phyloP scores from a whole-genome alignment of 2,888 invertebrate genomes.

The Eupelmus urozonus region DNA sequence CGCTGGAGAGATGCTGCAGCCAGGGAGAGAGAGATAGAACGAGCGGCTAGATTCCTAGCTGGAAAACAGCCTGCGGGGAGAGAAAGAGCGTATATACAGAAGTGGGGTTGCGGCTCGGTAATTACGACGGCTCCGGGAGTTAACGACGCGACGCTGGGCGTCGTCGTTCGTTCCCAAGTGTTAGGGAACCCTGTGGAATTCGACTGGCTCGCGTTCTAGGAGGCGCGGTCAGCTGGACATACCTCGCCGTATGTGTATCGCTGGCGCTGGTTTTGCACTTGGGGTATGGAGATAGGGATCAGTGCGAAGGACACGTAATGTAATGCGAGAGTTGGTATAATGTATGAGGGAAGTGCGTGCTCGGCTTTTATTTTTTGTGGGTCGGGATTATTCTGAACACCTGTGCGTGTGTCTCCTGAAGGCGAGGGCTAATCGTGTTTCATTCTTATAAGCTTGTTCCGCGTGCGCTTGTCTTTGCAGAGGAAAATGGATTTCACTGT shows the following conservation, averaged over 20 bases:
- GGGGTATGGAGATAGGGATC: conserved; percentile 56
- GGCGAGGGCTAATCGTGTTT: conserved; percentile 23
- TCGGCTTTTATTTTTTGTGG: conserved; percentile 16
- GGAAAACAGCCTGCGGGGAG: conserved; percentile 65
- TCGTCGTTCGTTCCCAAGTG: conserved; percentile 62
- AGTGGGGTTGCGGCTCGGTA: conserved; percentile 61
- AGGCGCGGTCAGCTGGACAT: conserved; percentile 33
- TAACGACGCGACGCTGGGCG: conserved; percentile 65
- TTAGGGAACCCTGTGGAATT: conserved; percentile 27
- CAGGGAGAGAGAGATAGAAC: conserved; percentile 46
- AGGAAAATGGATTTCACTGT: too few species aligned
- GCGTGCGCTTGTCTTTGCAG: conserved; percentile 4
- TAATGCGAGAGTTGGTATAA: too few species aligned
- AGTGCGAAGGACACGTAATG: conserved; percentile 50
- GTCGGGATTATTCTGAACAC: conserved; percentile 1
- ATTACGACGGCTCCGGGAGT: conserved; percentile 67
- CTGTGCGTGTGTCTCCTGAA: not conserved
- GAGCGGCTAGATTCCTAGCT: conserved; percentile 64
- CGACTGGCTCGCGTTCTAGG: conserved; percentile 16
- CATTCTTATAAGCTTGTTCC: not conserved
- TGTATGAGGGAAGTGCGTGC: conserved; percentile 17
- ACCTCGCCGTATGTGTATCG: not conserved
- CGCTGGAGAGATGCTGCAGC: conserved; percentile 62
- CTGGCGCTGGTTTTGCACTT: not conserved
- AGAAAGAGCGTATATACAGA: conserved; percentile 44